A percentile compares a stretch with the other conserved stretches of the same genome.
Conservation (phyloP, 2,113 vertebrate species). For the Osmerus eperlanus region DNA sequence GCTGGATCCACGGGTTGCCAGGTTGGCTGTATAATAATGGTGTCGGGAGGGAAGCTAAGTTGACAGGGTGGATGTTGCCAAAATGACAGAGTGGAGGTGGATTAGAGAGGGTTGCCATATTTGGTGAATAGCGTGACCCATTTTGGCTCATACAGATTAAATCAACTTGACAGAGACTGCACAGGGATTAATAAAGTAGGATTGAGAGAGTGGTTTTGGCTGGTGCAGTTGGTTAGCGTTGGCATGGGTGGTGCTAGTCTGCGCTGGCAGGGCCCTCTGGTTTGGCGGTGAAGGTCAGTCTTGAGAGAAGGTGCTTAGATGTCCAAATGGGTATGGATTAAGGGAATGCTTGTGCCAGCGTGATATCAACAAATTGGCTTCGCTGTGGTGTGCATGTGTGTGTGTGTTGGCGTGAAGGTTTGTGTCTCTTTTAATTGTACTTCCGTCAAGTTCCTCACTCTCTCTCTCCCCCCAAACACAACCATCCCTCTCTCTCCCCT, state of each 20-base stretch:
- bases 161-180: slow-evolving; percentile 59
- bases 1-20: slow-evolving; percentile 66
- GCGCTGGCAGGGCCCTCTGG: slow-evolving; percentile 56
- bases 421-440: too few relatives aligned
- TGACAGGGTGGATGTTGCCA: slow-evolving; percentile 61
- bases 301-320: slow-evolving; percentile 57
- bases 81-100: slow-evolving; percentile 64
- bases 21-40: slow-evolving; percentile 58
- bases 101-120: slow-evolving; percentile 59
- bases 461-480: background rate
- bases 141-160: slow-evolving; percentile 60
- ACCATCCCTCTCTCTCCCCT: slow-evolving; percentile 16
- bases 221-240: slow-evolving; percentile 32
- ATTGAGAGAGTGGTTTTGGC: slow-evolving; percentile 61
- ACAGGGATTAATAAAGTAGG: slow-evolving; percentile 63
- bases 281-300: slow-evolving; percentile 44
- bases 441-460: background rate
- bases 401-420: background rate
- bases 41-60: slow-evolving; percentile 60
- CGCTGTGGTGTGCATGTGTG: slow-evolving; percentile 11
- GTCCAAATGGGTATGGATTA: slow-evolving; percentile 61
- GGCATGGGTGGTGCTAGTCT: slow-evolving; percentile 48
- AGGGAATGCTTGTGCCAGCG: slow-evolving; percentile 23
- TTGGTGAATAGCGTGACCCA: slow-evolving; percentile 55
- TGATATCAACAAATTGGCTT: slow-evolving; percentile 2